phyloP scores from a whole-genome alignment of 2,797 vertebrate species.

The Molossus alvarezi region DNA sequence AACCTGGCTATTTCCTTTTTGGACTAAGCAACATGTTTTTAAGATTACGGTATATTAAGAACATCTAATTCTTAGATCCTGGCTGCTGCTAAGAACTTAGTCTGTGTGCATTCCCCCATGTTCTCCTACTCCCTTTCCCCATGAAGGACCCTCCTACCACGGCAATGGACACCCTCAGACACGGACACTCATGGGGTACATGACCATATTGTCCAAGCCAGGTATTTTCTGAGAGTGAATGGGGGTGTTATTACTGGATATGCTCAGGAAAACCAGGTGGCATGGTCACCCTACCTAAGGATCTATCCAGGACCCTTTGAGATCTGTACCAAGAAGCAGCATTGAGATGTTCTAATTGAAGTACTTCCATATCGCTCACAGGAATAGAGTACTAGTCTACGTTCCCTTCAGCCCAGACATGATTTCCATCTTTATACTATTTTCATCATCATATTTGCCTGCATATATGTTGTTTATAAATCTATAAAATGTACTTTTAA shows the following conservation, averaged over 20 bases:
- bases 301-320: not conserved
- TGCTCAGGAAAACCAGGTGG: not conserved
- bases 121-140: not conserved
- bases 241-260: too few relatives aligned
- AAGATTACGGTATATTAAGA: not conserved
- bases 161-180: not conserved
- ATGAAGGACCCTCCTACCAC: not conserved
- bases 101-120: not conserved
- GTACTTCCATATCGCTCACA: not conserved
- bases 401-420: not conserved
- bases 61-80: not conserved
- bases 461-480: not conserved
- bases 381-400: not conserved
- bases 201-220: not conserved
- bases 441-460: slow-evolving; percentile 22
- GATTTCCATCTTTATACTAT: not conserved
- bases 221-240: not conserved
- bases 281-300: not conserved
- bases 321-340: not conserved
- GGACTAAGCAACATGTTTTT: not conserved
- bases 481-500: slow-evolving; percentile 49
- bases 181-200: rapidly evolving
- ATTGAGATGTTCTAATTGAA: not conserved
- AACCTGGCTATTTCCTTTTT: slow-evolving; percentile 20
- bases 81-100: not conserved